Percentiles rank a stretch among this genome's conserved stretches.
Evolutionary conservation across 2,113 vertebrate species (phyloP).

Genomic region (Megaceryle maxima): DNA sequence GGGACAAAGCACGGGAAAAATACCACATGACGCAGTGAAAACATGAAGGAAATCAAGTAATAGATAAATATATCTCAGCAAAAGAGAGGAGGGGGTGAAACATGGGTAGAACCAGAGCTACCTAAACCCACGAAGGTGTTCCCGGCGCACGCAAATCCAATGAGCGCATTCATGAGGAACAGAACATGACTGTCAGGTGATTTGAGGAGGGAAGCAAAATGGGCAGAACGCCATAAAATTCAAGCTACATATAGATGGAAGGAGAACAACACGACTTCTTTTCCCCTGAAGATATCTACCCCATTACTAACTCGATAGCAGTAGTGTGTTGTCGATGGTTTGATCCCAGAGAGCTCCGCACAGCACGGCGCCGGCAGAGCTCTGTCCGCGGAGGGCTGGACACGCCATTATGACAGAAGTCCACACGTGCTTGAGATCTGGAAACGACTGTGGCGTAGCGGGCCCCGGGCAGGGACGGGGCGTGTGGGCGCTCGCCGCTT

Average conservation of each 20-base stretch:
- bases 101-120: not conserved
- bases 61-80: not conserved
- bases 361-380: not conserved
- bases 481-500: not conserved
- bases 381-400: fast-evolving
- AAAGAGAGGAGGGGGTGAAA: not conserved
- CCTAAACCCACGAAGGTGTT: not conserved
- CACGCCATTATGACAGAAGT: fast-evolving
- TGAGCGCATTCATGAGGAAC: not conserved
- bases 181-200: not conserved
- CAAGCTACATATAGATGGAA: not conserved
- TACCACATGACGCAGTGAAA: fast-evolving
- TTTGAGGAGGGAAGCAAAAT: not conserved
- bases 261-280: not conserved
- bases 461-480: not conserved
- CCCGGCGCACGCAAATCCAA: fast-evolving
- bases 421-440: fast-evolving
- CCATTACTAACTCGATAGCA: not conserved
- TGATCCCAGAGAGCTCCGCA: not conserved
- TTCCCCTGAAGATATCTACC: not conserved
- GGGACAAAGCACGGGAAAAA: not conserved
- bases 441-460: fast-evolving
- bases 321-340: fast-evolving
- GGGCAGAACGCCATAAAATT: not conserved
- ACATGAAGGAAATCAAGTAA: not conserved